These are phyloP conservation scores for Oxytorus armatus DNA, from an alignment of 2,888 invertebrate genomes.

Conservation along the genomic window DNA sequence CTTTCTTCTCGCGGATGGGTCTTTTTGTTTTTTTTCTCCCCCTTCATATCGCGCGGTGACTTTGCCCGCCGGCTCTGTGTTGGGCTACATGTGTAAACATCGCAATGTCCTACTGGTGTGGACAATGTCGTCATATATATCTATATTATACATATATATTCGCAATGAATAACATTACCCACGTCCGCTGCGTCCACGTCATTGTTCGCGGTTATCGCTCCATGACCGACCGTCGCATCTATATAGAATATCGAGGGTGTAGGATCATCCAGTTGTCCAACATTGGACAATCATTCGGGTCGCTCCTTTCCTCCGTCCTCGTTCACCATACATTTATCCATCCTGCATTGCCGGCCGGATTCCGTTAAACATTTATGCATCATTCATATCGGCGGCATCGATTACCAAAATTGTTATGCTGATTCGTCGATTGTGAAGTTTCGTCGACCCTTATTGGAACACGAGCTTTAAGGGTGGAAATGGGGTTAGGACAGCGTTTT, in stretches of 20 bases:
- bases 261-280: conserved; percentile 37
- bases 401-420: conserved; percentile 18
- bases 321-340: neutral
- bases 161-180: conserved; percentile 79
- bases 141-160: conserved; percentile 70
- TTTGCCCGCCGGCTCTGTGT: neutral
- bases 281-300: conserved; percentile 42
- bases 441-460: neutral
- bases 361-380: conserved; percentile 22
- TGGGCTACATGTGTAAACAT: conserved; percentile 8
- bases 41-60: neutral
- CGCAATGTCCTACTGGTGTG: conserved; percentile 10
- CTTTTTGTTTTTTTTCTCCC: neutral
- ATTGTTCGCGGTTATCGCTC: conserved; percentile 80
- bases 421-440: conserved; percentile 2
- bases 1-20: no score
- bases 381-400: conserved; percentile 33
- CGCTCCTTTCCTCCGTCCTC: conserved; percentile 11
- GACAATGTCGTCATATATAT: neutral
- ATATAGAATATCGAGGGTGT: conserved; percentile 37
- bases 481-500: no score
- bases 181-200: conserved; percentile 79
- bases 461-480: neutral
- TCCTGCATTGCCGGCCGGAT: neutral
- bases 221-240: conserved; percentile 74